phyloP scores from a whole-genome alignment of 2,797 vertebrate species.

The Anguilla marmorata region DNA sequence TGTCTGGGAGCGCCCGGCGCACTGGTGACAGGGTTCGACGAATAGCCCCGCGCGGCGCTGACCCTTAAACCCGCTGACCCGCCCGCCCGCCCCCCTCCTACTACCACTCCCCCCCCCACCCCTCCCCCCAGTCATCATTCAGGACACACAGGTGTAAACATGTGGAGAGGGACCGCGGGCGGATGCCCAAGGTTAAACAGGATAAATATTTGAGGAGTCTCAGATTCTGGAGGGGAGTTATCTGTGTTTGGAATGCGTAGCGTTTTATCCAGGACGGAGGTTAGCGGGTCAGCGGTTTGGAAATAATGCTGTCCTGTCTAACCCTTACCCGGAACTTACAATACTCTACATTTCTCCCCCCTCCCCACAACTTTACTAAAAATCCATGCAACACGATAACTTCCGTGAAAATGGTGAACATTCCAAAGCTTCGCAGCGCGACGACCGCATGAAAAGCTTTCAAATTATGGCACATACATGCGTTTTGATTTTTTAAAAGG shows the following conservation, averaged over 20 bases:
- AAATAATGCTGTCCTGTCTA: background rate
- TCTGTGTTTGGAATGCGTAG: background rate
- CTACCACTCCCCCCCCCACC: slow-evolving; percentile 32
- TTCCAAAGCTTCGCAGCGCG: background rate
- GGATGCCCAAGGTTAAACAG: slow-evolving; percentile 2
- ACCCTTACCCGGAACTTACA: background rate
- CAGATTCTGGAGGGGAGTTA: slow-evolving; percentile 4
- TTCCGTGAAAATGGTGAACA: background rate
- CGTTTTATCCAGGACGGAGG: background rate
- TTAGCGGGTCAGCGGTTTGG: background rate
- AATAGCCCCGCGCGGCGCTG: slow-evolving; percentile 41
- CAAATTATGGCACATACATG: background rate
- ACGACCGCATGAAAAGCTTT: background rate
- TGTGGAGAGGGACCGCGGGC: background rate
- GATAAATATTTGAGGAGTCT: slow-evolving; percentile 22
- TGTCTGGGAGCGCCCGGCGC: slow-evolving; percentile 50
- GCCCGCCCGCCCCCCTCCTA: slow-evolving; percentile 26
- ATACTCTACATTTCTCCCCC: background rate
- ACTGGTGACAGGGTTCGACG: slow-evolving; percentile 34
- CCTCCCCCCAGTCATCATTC: slow-evolving; percentile 44
- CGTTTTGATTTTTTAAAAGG: background rate
- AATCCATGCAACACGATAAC: background rate
- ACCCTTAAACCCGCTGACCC: slow-evolving; percentile 50
- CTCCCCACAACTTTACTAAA: background rate
- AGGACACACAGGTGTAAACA: slow-evolving; percentile 33